These are phyloP conservation scores for Trichogramma pretiosum DNA, from an alignment of 1,140 invertebrate species.

Conservation along the genomic window DNA sequence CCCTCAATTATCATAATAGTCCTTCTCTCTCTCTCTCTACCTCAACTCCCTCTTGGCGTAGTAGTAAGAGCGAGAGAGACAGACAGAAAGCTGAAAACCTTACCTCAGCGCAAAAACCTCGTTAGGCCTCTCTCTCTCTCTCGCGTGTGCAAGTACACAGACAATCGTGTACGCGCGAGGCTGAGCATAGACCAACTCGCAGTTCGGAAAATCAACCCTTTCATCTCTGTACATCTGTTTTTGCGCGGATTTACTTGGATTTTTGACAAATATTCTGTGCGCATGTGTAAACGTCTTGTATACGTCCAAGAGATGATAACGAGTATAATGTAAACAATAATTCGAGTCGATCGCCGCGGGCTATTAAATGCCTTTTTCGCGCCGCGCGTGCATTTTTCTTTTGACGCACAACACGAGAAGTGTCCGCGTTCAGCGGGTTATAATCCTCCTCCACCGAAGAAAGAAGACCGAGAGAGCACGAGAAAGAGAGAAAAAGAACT, in stretches of 20 bases:
- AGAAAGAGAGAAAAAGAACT: too few species aligned
- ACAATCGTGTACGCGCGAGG: not conserved
- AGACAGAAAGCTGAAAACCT: not conserved
- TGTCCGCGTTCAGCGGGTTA: slow-evolving; percentile 11
- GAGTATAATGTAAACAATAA: slow-evolving; percentile 15
- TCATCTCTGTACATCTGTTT: too few species aligned
- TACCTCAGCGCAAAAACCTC: not conserved
- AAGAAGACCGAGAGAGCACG: too few species aligned
- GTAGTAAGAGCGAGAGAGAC: not conserved
- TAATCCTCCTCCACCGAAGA: slow-evolving; percentile 7
- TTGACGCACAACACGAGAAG: too few species aligned
- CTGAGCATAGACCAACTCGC: too few species aligned
- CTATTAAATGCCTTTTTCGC: slow-evolving; percentile 7
- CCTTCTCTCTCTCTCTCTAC: slow-evolving; percentile 3
- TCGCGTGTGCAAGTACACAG: not conserved
- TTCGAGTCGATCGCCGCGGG: slow-evolving; percentile 1
- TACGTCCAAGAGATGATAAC: too few species aligned
- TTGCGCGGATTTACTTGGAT: too few species aligned
- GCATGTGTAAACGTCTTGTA: too few species aligned
- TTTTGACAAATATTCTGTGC: too few species aligned
- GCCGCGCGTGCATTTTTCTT: slow-evolving; percentile 3
- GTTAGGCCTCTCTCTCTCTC: not conserved
- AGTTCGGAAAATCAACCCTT: too few species aligned
- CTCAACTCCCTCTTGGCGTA: not conserved
- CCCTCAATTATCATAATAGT: slow-evolving; percentile 48